These are phyloP conservation scores for Casuarius casuarius DNA, from an alignment of 2,113 vertebrate genomes.

Conservation along the genomic window DNA sequence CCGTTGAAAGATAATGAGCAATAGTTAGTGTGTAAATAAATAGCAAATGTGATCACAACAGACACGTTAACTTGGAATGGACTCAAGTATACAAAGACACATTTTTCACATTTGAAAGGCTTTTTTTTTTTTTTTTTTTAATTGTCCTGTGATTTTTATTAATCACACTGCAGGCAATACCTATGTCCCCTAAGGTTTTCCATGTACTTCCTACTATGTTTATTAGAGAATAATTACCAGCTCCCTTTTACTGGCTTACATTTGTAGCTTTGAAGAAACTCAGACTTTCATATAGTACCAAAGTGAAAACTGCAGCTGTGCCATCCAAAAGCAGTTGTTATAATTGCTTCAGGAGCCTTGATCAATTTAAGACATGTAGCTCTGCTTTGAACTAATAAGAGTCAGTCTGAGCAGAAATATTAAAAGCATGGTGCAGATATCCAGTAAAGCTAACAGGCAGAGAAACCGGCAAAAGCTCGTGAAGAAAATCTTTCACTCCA, in stretches of 20 bases:
- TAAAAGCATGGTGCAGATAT: not conserved
- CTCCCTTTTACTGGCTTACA: not conserved
- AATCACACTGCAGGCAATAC: not conserved
- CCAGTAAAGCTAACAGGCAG: slow-evolving; percentile 9
- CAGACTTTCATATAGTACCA: slow-evolving; percentile 33
- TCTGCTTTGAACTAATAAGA: slow-evolving; percentile 55
- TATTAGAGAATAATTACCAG: slow-evolving; percentile 65
- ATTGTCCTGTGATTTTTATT: slow-evolving; percentile 39
- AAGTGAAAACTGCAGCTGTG: slow-evolving; percentile 47
- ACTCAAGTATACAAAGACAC: not conserved
- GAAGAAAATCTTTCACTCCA: not conserved
- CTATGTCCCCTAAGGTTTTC: slow-evolving; percentile 12
- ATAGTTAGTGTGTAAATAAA: slow-evolving; percentile 12
- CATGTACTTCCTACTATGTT: slow-evolving; percentile 30
- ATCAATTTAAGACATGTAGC: slow-evolving; percentile 15
- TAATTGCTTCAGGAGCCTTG: slow-evolving; percentile 47
- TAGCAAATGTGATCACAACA: not conserved
- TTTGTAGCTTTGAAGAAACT: slow-evolving; percentile 51
- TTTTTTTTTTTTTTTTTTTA: not conserved
- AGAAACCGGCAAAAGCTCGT: not conserved
- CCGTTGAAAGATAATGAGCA: not conserved
- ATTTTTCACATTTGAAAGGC: not conserved
- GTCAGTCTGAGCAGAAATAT: slow-evolving; percentile 11
- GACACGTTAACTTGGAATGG: not conserved
- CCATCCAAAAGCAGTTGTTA: slow-evolving; percentile 4